Conservation (phyloP, 2,797 vertebrate species). For the Pampus argenteus region DNA sequence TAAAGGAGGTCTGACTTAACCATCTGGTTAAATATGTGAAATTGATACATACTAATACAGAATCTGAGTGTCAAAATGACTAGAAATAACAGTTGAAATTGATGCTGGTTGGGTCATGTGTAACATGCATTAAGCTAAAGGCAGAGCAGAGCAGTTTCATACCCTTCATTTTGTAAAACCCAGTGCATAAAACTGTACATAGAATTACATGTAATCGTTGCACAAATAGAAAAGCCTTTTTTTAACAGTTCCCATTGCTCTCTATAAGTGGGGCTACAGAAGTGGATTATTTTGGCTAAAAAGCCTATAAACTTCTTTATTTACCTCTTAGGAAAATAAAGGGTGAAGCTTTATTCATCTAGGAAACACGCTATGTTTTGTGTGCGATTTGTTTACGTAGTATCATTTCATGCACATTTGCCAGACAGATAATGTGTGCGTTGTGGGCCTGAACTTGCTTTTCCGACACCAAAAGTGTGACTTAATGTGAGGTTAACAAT, state of each 20-base stretch:
- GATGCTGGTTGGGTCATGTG: slow-evolving; percentile 7
- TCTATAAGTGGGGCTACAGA: slow-evolving; percentile 23
- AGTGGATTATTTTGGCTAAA: slow-evolving; percentile 30
- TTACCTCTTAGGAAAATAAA: slow-evolving; percentile 54
- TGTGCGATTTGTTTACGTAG: slow-evolving; percentile 2
- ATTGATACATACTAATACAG: slow-evolving; percentile 2
- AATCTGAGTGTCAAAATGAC: slow-evolving; percentile 6
- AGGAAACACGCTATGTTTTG: slow-evolving; percentile 35
- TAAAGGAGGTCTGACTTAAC: not conserved
- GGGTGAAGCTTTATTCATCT: slow-evolving; percentile 30
- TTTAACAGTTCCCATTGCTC: slow-evolving; percentile 13
- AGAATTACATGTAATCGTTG: slow-evolving; percentile 5
- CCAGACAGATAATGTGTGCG: slow-evolving; percentile 21
- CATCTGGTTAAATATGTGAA: not conserved
- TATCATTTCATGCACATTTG: slow-evolving; percentile 36
- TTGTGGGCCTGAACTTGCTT: slow-evolving; percentile 27
- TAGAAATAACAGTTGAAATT: not conserved
- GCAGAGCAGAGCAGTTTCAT: slow-evolving; percentile 8
- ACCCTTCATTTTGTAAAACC: not conserved
- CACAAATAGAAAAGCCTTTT: not conserved
- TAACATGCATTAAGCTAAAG: slow-evolving; percentile 26
- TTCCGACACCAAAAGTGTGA: slow-evolving; percentile 44
- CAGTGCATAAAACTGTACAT: not conserved
- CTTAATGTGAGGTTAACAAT: slow-evolving; percentile 60
- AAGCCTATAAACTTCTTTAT: slow-evolving; percentile 56